Evolutionary conservation across 2,797 vertebrate genomes (phyloP), one percentile per base, ranked within the genome.

Genomic region (Argya squamiceps): DNA sequence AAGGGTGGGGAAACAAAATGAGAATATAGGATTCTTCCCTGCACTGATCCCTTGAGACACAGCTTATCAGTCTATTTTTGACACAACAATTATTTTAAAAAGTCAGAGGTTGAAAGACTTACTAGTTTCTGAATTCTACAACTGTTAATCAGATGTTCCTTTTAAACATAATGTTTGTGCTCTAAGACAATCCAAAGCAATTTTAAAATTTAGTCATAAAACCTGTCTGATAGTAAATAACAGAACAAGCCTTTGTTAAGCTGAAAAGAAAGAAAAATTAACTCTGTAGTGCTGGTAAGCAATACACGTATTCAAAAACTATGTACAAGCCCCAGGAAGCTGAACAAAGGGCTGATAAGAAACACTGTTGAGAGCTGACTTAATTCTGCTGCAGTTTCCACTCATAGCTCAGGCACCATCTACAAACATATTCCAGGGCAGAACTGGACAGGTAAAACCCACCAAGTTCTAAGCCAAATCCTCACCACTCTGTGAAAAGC

Each of bases 1-100:
- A 92, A 93, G 13, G 32, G 8, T 20, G 9, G 30, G 12, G 19
- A 60, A 69, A 60, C 74, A 62, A 88, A 91, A 30, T 5, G 10
- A 88, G 37, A 92, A 49, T 64, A 62, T 36, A 39, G 23, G 36
- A 84, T 74, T 89, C 62, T 89, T 95, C 68, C 29, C 43, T 75
- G 24, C 59, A 8, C 73, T 44, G 68, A 50, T 74, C 58, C 74
- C 52, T 68, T 44, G 60, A 47, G 62, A n/a, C 21, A 27, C 55
- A 82, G 52, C 15, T 96, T 94, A 96, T 93, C 73, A 79, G 67
- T 52, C 74, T 96, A 70, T 95, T 95, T 90, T 92, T 95, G 87
- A 92, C 41, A 91, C 50, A 91, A 44, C 17, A 10, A 55, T 58
- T 64, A 76, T 32, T 43, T 0, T 2, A 49, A 62, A 58, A 36